phyloP scores from a whole-genome alignment of 2,888 invertebrate species.

The Tupiocoris notatus region DNA sequence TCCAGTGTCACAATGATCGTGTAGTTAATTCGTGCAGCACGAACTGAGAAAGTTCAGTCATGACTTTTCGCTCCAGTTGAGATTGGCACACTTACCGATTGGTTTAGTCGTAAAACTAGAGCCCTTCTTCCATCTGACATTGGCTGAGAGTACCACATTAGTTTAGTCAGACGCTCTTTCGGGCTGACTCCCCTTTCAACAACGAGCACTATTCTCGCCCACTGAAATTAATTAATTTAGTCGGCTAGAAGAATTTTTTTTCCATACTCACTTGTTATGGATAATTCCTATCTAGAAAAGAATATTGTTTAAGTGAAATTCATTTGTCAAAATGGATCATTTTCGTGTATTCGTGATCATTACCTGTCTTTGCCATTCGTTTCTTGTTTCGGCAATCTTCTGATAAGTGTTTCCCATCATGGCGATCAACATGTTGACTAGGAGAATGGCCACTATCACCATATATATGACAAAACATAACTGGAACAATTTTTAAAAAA shows the following conservation, averaged over 20 bases:
- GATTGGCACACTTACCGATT: constrained; percentile 78
- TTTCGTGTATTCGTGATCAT: too few relatives aligned
- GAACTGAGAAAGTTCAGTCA: too few relatives aligned
- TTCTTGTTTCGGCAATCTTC: constrained; percentile 93
- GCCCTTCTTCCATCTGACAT: constrained; percentile 87
- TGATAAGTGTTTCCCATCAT: constrained; percentile 99
- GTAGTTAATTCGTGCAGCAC: too few relatives aligned
- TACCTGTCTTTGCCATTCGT: constrained; percentile 94
- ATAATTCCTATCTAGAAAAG: too few relatives aligned
- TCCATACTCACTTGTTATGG: too few relatives aligned
- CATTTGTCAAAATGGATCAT: too few relatives aligned
- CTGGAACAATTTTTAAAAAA: constrained; percentile 55
- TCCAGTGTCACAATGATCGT: too few relatives aligned
- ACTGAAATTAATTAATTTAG: too few relatives aligned
- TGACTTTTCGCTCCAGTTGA: too few relatives aligned
- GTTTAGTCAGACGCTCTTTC: constrained; percentile 76
- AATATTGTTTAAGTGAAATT: too few relatives aligned
- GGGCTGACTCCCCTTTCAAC: constrained; percentile 96
- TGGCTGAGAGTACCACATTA: constrained; percentile 90
- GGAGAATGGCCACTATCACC: constrained; percentile 90
- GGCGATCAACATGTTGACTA: constrained; percentile 97
- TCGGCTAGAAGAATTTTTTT: too few relatives aligned
- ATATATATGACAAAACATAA: constrained; percentile 94
- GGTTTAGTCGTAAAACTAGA: constrained; percentile 81
- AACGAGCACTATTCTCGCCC: constrained; percentile 96